A percentile compares a stretch with the other conserved stretches of the same genome.
Conservation (phyloP, 2,888 invertebrate genomes). For the Ophion ellenae region DNA sequence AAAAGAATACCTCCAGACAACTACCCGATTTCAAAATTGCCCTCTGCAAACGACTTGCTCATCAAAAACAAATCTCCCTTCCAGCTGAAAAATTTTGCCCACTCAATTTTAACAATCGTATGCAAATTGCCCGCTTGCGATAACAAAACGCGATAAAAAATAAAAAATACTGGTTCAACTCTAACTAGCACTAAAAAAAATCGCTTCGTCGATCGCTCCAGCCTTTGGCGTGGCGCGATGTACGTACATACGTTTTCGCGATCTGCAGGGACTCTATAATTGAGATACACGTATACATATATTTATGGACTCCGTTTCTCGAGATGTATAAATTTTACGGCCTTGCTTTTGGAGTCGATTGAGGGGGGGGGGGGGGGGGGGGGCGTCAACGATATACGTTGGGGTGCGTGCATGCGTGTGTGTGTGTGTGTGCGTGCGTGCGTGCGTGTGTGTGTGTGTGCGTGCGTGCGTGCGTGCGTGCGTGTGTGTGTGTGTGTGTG, state of each 20-base stretch:
- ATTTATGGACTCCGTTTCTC: background rate
- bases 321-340: background rate
- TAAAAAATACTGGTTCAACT: background rate
- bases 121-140: too few species aligned
- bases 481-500: background rate
- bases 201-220: too few species aligned
- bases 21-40: too few species aligned
- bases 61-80: too few species aligned
- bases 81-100: too few species aligned
- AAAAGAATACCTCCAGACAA: too few species aligned
- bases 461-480: background rate
- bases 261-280: background rate
- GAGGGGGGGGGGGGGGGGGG: conserved; percentile 49
- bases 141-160: too few species aligned
- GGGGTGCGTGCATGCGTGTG: too few species aligned
- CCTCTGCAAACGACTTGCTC: too few species aligned
- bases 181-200: too few species aligned
- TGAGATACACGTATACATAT: background rate
- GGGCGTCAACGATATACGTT: conserved; percentile 70
- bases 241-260: background rate
- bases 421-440: background rate
- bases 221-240: background rate
- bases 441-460: background rate
- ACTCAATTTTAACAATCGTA: too few species aligned
- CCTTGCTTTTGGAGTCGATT: background rate